These are phyloP conservation scores for Sesamia nonagrioides DNA, from an alignment of 1,140 invertebrate species.

Conservation along the genomic window DNA sequence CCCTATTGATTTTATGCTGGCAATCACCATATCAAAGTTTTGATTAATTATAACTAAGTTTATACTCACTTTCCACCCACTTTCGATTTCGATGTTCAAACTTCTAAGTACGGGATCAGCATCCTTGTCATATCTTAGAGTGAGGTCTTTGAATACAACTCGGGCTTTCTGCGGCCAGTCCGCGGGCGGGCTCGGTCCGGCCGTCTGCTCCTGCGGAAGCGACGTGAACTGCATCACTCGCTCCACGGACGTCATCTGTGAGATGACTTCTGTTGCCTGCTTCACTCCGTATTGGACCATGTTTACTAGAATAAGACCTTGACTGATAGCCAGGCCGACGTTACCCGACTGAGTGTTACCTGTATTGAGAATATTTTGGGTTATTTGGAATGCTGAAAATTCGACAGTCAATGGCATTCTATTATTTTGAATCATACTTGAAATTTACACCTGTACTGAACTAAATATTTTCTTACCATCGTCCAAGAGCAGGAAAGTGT, in stretches of 20 bases:
- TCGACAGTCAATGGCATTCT: neutral
- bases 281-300: slow-evolving; percentile 95
- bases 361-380: slow-evolving; percentile 51
- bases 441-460: no score
- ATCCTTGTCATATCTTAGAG: slow-evolving; percentile 89
- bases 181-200: slow-evolving; percentile 83
- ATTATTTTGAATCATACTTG: no score
- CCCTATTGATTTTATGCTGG: no score
- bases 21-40: no score
- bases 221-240: slow-evolving; percentile 93
- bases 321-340: slow-evolving; percentile 94
- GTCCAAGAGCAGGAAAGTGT: slow-evolving; percentile 90
- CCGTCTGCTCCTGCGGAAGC: slow-evolving; percentile 86
- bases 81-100: slow-evolving; percentile 90
- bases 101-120: slow-evolving; percentile 91
- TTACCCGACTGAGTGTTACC: slow-evolving; percentile 88
- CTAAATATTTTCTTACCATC: slow-evolving; percentile 80
- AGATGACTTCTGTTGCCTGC: slow-evolving; percentile 94
- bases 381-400: neutral
- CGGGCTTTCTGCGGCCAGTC: slow-evolving; percentile 90
- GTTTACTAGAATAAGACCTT: slow-evolving; percentile 94
- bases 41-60: no score
- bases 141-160: slow-evolving; percentile 89
- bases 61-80: slow-evolving; percentile 90
- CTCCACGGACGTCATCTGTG: slow-evolving; percentile 95